phyloP scores from a whole-genome alignment of 2,888 invertebrate species.

The Ptycholaimellus sp. region DNA sequence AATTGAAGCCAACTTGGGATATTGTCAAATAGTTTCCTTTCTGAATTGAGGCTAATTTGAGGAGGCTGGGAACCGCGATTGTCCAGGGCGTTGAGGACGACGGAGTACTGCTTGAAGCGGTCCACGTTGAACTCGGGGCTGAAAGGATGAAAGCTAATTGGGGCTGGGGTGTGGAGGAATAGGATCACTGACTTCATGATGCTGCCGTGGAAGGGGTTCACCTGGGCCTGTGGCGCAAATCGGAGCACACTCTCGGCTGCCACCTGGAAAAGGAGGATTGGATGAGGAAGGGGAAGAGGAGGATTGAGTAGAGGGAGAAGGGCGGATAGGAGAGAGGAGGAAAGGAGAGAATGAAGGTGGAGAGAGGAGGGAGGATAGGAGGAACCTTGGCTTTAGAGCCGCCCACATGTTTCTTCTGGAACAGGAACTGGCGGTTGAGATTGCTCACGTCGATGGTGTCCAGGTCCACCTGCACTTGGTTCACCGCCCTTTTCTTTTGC shows the following conservation, averaged over 20 bases:
- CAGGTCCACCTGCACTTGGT: constrained; percentile 63
- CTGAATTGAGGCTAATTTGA: too few relatives aligned
- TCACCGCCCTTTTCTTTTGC: neutral
- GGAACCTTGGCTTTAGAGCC: constrained; percentile 57
- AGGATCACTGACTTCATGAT: constrained; percentile 30
- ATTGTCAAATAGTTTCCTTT: too few relatives aligned
- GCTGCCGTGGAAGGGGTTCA: constrained; percentile 54
- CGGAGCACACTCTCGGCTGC: constrained; percentile 63
- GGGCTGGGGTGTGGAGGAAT: neutral
- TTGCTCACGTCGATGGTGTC: constrained; percentile 99
- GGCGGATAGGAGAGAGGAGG: too few relatives aligned
- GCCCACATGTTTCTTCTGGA: constrained; percentile 89
- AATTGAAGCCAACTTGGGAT: too few relatives aligned
- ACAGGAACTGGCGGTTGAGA: constrained; percentile 91
- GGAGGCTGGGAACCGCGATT: constrained; percentile 51
- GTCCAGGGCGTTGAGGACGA: constrained; percentile 88
- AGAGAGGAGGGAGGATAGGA: neutral
- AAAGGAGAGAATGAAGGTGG: too few relatives aligned
- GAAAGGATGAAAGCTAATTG: constrained; percentile 7
- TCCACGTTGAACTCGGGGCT: constrained; percentile 45
- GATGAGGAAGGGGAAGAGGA: neutral
- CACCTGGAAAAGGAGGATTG: constrained; percentile 35
- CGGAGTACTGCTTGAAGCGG: constrained; percentile 65
- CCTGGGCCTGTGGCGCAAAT: constrained; percentile 65
- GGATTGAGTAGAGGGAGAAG: too few relatives aligned